Conservation (phyloP, 1,140 invertebrate species). For the Onthophagus taurus region DNA sequence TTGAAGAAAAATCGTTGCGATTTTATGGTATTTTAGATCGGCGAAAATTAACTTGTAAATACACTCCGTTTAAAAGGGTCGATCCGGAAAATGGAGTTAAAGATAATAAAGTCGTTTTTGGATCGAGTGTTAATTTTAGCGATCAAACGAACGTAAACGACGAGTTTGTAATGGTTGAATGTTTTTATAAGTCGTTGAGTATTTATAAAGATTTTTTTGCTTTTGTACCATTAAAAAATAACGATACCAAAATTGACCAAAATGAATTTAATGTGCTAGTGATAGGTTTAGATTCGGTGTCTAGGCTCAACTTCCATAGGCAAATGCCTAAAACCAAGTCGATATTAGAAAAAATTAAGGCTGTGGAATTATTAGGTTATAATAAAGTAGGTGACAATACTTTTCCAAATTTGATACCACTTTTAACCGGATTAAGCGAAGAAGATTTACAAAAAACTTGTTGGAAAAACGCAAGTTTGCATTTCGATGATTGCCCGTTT, state of each 20-base stretch:
- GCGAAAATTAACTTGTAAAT: constrained; percentile 48
- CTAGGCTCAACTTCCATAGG: constrained; percentile 72
- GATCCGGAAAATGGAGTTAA: constrained; percentile 35
- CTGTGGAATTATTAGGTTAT: constrained; percentile 65
- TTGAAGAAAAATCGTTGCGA: constrained; percentile 34
- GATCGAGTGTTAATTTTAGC: constrained; percentile 37
- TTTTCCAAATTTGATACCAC: constrained; percentile 68
- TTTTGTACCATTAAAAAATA: constrained; percentile 48
- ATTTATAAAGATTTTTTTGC: constrained; percentile 61
- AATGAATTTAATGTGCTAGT: constrained; percentile 55
- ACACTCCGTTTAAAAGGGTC: constrained; percentile 48
- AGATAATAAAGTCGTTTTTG: constrained; percentile 40
- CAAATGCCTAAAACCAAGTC: constrained; percentile 61
- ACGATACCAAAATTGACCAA: constrained; percentile 15
- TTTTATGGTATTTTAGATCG: constrained; percentile 44
- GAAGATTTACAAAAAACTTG: constrained; percentile 52
- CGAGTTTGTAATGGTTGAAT: constrained; percentile 56
- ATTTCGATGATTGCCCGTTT: constrained; percentile 63
- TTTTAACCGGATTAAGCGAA: constrained; percentile 55
- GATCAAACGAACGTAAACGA: constrained; percentile 37
- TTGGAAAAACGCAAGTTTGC: constrained; percentile 35
- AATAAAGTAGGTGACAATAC: constrained; percentile 80
- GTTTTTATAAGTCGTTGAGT: constrained; percentile 38
- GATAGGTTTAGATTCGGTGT: constrained; percentile 79
- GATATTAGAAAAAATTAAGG: constrained; percentile 50